Evolutionary conservation across 2,113 vertebrate species (phyloP).

Genomic region (Nettapus auritus): DNA sequence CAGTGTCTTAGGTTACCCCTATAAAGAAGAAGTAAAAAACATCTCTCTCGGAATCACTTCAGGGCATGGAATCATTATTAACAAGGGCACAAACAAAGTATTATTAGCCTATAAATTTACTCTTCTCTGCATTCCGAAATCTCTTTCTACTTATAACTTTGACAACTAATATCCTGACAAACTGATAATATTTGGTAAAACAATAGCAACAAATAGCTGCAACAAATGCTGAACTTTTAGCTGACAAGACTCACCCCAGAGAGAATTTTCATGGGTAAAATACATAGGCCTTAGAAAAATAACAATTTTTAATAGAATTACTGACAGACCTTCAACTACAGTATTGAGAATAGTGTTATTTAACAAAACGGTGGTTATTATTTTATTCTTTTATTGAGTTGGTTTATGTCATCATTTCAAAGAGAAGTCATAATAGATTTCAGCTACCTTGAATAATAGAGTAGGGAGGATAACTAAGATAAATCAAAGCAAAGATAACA

Average conservation of each 20-base stretch:
- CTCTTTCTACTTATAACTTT: not conserved
- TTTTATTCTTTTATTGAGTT: not conserved
- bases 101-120: not conserved
- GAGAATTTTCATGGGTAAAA: constrained; percentile 8
- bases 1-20: not conserved
- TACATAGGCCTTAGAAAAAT: constrained; percentile 19
- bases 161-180: constrained; percentile 1
- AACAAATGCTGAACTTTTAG: not conserved
- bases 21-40: not conserved
- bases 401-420: not conserved
- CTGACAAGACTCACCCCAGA: constrained; percentile 10
- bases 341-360: not conserved
- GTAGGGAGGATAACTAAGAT: not conserved
- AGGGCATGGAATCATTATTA: not conserved
- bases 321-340: constrained; percentile 29
- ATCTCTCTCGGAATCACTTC: not conserved
- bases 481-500: not conserved
- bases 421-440: not conserved
- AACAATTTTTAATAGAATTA: constrained; percentile 42
- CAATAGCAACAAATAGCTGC: constrained; percentile 6
- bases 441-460: not conserved
- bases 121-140: not conserved
- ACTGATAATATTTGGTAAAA: constrained; percentile 29
- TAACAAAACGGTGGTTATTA: not conserved
- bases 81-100: not conserved